These are phyloP conservation scores for Phthorimaea operculella DNA, from an alignment of 1,140 invertebrate species.

Conservation along the genomic window DNA sequence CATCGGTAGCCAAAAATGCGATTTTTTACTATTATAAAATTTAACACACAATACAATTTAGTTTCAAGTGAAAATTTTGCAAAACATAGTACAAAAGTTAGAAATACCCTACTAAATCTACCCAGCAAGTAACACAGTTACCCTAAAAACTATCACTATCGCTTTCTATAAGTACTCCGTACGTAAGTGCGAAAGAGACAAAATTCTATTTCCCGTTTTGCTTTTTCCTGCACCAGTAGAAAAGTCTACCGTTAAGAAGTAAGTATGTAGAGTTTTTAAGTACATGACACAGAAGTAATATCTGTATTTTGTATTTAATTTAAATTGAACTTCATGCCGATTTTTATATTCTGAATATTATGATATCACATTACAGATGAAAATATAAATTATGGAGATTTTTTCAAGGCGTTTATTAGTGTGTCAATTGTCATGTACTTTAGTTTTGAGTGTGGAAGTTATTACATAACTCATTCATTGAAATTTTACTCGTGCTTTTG, in stretches of 20 bases:
- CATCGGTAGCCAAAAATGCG: too few relatives aligned
- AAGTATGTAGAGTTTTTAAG: not conserved
- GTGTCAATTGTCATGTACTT: too few relatives aligned
- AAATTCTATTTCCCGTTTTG: conserved; percentile 9
- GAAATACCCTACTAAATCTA: conserved; percentile 62
- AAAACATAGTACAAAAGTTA: conserved; percentile 68
- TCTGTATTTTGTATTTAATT: too few relatives aligned
- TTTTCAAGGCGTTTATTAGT: too few relatives aligned
- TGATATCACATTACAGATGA: too few relatives aligned
- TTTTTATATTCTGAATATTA: too few relatives aligned
- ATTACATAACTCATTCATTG: too few relatives aligned
- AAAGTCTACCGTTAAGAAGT: not conserved
- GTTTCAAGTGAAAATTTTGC: conserved; percentile 64
- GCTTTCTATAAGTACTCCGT: conserved; percentile 24
- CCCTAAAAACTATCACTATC: conserved; percentile 50
- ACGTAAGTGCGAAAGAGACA: conserved; percentile 35
- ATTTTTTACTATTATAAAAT: not conserved
- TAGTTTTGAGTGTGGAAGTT: too few relatives aligned
- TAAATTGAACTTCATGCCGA: too few relatives aligned
- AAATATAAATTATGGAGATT: too few relatives aligned
- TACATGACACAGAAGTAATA: not conserved
- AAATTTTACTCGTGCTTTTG: too few relatives aligned
- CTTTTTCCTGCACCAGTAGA: not conserved
- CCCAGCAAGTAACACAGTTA: conserved; percentile 56
- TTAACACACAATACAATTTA: conserved; percentile 32